Base-by-base conservation (phyloP, 2,113 vertebrate species). In the Atrichornis clamosus region DNA sequence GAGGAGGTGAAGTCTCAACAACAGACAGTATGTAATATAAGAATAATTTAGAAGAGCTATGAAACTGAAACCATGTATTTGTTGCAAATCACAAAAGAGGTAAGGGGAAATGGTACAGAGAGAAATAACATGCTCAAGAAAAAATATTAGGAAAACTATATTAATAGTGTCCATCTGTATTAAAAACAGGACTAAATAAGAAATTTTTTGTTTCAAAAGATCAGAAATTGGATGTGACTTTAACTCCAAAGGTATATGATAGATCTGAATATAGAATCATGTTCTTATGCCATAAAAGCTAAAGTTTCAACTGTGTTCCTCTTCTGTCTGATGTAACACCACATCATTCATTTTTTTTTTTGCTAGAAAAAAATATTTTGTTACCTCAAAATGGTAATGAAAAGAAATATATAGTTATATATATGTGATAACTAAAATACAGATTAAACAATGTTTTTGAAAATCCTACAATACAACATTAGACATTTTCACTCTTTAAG, bases 1-100 rank as follows among this genome's bases (percentile, higher is more conserved):
- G 6, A 62, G 55, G 32, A 80, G 7, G 8, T 63, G 17, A 72
- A 70, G 63, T 78, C 32, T 70, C 28, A 13, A 3, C 37, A 65
- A 50, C 8, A 65, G 52, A 24, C 0, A 0, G 2, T 20, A 42
- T 20, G 5, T 55, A 14, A 27, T 8, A 30, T 17, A 77, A 60
- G 4, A 68, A 60, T 41, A 69, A 62, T 76, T 73, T 60, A 37
- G 27, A 84, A 84, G 19, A 65, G 2, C 5, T 47, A 5, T 73
- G n/a, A 70, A 78, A 67, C 27, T 6, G 20, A 74, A 89, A 64
- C 5, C 6, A 27, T 44, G 12, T 1, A 58, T 69, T n/a, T 50
- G 10, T 81, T 58, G 10, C 3, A 33, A 2, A 35, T 50, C 11
- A 21, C 6, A 59, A 37, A 56, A 53, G 8, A 62, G 14, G 7